These are phyloP conservation scores for Zaprionus gabonicus DNA, from an alignment of 1,140 invertebrate species.

Conservation along the genomic window DNA sequence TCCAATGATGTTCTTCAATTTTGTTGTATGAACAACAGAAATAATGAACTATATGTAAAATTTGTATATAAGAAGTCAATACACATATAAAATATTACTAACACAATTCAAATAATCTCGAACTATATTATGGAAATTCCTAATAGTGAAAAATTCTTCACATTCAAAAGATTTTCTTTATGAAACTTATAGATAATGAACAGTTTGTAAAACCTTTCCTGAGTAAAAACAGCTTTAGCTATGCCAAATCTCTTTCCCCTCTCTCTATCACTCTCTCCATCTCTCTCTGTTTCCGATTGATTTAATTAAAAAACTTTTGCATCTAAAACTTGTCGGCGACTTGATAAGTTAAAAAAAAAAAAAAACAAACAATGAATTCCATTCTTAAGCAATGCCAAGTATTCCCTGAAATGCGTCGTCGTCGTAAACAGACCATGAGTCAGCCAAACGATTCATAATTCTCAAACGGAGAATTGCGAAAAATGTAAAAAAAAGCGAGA, in stretches of 20 bases:
- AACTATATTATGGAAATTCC: too few species aligned
- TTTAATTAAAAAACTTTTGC: constrained; percentile 6
- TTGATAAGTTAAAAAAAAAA: constrained; percentile 1
- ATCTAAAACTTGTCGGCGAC: not conserved
- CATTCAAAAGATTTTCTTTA: too few species aligned
- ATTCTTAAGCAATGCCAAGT: constrained; percentile 3
- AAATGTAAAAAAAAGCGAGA: not conserved
- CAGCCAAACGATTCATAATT: constrained; percentile 8
- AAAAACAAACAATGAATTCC: constrained; percentile 5
- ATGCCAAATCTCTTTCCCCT: not conserved
- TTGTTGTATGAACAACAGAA: too few species aligned
- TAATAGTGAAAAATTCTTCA: too few species aligned
- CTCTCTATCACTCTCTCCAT: not conserved
- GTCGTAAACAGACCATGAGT: not conserved
- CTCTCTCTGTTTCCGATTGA: not conserved
- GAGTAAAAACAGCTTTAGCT: not conserved
- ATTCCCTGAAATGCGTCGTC: not conserved
- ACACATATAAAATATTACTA: too few species aligned
- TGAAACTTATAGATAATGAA: too few species aligned
- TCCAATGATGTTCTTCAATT: too few species aligned
- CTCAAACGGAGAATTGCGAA: not conserved
- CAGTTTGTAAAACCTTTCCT: too few species aligned
- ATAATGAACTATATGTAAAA: too few species aligned
- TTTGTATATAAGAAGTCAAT: too few species aligned
- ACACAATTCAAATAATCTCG: too few species aligned